Conservation (phyloP, 2,113 vertebrate genomes). For the Hemiprocne comata region DNA sequence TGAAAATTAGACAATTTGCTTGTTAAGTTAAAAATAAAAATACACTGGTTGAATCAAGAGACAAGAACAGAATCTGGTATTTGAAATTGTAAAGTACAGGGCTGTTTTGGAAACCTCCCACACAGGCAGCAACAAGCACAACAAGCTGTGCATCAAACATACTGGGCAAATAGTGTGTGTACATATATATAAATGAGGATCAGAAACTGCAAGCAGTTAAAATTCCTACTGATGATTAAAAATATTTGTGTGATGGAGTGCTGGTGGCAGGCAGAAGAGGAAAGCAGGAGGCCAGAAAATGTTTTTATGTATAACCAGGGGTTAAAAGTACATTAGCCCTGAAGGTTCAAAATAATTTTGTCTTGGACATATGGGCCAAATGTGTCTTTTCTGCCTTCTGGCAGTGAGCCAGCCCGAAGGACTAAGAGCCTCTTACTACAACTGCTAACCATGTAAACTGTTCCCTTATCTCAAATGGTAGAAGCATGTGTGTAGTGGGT, state of each 20-base stretch:
- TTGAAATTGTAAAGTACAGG: neutral
- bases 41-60: neutral
- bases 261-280: neutral
- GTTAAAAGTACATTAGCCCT: neutral
- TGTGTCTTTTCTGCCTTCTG: neutral
- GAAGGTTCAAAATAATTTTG: neutral
- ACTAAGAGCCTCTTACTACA: neutral
- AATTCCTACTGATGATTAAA: neutral
- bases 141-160: neutral
- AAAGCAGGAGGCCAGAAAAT: neutral
- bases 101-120: neutral
- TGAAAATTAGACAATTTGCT: neutral
- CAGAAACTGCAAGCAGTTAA: neutral
- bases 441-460: neutral
- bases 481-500: neutral
- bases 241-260: neutral
- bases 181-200: neutral
- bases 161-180: neutral
- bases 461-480: neutral
- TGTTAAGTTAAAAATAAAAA: neutral
- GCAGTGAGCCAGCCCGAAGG: neutral
- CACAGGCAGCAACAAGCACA: neutral
- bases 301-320: neutral
- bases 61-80: neutral
- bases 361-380: neutral